Evolutionary conservation across 1,140 invertebrate genomes (phyloP).

Genomic region (Sinella curviseta): DNA sequence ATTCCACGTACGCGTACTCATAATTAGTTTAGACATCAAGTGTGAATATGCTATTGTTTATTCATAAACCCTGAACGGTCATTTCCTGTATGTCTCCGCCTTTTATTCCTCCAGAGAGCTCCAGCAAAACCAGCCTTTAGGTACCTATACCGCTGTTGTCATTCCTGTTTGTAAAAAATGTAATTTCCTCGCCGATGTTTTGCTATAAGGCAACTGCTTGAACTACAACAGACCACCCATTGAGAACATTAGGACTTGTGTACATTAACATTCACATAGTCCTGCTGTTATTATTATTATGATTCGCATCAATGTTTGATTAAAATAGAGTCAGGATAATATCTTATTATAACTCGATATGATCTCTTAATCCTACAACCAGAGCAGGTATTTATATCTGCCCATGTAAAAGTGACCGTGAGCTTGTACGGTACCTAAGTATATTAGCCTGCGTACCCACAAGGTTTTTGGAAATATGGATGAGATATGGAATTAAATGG

Average conservation of each 20-base stretch:
- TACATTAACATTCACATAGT: neutral
- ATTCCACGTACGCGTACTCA: neutral
- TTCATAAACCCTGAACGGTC: neutral
- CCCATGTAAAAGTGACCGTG: neutral
- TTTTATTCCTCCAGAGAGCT: neutral
- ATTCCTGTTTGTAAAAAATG: neutral
- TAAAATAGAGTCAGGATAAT: neutral
- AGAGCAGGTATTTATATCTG: neutral
- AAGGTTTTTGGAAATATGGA: no score
- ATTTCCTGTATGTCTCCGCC: neutral
- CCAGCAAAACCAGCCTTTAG: neutral
- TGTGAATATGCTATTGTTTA: neutral
- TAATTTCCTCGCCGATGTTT: neutral
- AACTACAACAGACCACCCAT: neutral
- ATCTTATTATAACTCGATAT: neutral
- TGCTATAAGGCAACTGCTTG: neutral
- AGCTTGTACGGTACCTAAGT: neutral
- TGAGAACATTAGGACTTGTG: neutral
- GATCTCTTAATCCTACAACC: neutral
- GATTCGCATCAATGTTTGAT: neutral
- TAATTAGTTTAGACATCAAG: neutral
- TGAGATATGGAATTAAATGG: no score
- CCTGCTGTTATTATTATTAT: neutral
- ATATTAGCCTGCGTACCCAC: neutral
- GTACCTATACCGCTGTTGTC: no score